phyloP scores from a whole-genome alignment of 64 coral and sea anemone genomes.

The Exaiptasia diaphana region DNA sequence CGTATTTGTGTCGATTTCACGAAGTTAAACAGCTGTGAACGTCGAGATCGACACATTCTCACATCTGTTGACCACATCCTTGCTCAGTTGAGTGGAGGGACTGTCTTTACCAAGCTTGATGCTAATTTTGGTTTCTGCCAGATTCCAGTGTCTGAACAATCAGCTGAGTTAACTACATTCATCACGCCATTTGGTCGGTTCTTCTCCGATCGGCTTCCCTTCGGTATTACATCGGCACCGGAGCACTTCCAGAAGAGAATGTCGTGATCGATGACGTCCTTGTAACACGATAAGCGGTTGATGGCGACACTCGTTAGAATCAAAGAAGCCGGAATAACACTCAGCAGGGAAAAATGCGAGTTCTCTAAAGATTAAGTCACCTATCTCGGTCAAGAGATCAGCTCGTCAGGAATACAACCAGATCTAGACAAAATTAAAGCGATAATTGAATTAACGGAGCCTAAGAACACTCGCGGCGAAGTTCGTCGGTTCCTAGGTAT shows the following conservation, averaged over 20 bases:
- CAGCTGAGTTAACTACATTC: constrained; percentile 37
- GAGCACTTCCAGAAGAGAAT: constrained; percentile 51
- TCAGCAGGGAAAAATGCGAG: neutral
- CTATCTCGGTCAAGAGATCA: neutral
- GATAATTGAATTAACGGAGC: neutral
- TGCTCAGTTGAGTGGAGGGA: neutral
- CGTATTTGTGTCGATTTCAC: constrained; percentile 42
- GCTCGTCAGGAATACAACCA: neutral
- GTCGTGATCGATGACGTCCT: constrained; percentile 47
- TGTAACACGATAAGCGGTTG: constrained; percentile 39
- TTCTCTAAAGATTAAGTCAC: neutral
- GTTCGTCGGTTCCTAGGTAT: neutral
- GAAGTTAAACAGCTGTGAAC: constrained; percentile 11
- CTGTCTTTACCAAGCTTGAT: constrained; percentile 28
- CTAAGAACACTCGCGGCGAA: neutral
- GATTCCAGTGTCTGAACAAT: constrained; percentile 21
- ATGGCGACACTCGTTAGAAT: neutral
- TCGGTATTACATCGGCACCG: constrained; percentile 30
- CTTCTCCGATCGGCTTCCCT: constrained; percentile 26
- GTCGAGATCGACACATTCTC: constrained; percentile 18
- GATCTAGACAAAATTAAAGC: constrained; percentile 29
- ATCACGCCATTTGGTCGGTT: constrained; percentile 43
- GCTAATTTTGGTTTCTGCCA: constrained; percentile 40
- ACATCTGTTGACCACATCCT: constrained; percentile 30
- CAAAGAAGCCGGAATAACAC: neutral